Conservation (phyloP, 1,140 invertebrate species). For the Bacillus rossius region DNA sequence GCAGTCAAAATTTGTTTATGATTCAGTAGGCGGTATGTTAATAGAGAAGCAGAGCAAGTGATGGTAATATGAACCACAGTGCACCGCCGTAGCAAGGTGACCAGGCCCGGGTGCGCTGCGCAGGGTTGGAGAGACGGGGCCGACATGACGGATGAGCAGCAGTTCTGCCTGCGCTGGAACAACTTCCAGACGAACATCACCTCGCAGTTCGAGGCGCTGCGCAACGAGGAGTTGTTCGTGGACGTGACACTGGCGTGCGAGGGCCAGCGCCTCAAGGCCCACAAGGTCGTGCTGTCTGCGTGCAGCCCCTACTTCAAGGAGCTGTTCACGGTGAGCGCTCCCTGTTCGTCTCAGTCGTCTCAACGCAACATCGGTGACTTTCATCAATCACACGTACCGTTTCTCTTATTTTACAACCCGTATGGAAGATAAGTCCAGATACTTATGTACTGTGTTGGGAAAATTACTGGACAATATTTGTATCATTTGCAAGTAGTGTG, state of each 20-base stretch:
- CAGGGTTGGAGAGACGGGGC: too few relatives aligned
- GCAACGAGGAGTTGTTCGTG: slow-evolving; percentile 74
- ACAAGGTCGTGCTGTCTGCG: slow-evolving; percentile 73
- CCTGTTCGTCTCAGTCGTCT: not conserved
- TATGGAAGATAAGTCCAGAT: too few relatives aligned
- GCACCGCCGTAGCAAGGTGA: too few relatives aligned
- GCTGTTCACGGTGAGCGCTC: slow-evolving; percentile 74
- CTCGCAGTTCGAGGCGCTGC: slow-evolving; percentile 69
- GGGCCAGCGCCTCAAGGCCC: slow-evolving; percentile 66
- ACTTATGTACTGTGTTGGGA: too few relatives aligned
- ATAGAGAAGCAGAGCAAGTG: too few relatives aligned
- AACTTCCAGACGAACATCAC: slow-evolving; percentile 87
- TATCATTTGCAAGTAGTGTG: too few relatives aligned
- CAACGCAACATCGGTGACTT: too few relatives aligned
- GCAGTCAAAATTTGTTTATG: too few relatives aligned
- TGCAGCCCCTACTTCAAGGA: slow-evolving; percentile 79
- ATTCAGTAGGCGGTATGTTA: too few relatives aligned
- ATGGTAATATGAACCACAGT: too few relatives aligned
- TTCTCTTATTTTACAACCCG: not conserved
- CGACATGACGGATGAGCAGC: slow-evolving; percentile 58
- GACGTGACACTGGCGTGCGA: slow-evolving; percentile 80
- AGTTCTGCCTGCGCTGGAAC: slow-evolving; percentile 90
- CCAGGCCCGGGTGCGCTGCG: too few relatives aligned
- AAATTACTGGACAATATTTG: too few relatives aligned
- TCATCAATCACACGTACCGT: not conserved